Conservation (phyloP, 2,113 vertebrate species). For the Grus americana region DNA sequence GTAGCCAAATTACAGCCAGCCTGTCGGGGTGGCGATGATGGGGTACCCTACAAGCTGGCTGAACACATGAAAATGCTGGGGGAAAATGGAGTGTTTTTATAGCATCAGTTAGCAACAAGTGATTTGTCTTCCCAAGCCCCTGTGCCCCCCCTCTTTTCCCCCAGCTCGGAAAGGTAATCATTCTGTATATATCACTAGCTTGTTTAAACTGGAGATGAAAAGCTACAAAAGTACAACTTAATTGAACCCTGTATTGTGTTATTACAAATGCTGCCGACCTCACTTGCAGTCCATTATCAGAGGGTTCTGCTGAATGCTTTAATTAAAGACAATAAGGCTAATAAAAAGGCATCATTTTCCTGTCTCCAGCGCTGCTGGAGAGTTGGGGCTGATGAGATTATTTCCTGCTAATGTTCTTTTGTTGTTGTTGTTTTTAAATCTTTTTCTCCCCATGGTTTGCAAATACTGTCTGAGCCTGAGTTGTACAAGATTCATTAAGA, state of each 20-base stretch:
- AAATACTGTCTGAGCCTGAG: slow-evolving; percentile 56
- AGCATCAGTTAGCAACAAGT: slow-evolving; percentile 10
- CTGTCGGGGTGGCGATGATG: background rate
- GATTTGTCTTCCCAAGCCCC: background rate
- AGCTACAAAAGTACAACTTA: slow-evolving; percentile 67
- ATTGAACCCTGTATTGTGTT: slow-evolving; percentile 72
- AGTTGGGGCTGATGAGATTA: slow-evolving; percentile 70
- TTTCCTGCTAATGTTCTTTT: slow-evolving; percentile 65
- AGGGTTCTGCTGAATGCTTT: slow-evolving; percentile 70
- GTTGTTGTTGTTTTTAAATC: slow-evolving; percentile 58
- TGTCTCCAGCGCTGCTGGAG: slow-evolving; percentile 70
- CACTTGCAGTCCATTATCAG: slow-evolving; percentile 69
- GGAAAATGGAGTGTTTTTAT: background rate
- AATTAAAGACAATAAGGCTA: slow-evolving; percentile 78
- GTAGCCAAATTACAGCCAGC: background rate
- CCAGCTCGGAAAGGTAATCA: slow-evolving; percentile 39
- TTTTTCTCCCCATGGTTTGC: slow-evolving; percentile 51
- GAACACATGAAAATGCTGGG: background rate
- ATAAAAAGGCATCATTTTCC: slow-evolving; percentile 76
- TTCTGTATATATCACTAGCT: slow-evolving; percentile 40
- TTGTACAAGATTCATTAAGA: slow-evolving; percentile 29
- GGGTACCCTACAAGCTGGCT: background rate
- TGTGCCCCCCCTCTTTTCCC: background rate
- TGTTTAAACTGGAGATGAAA: slow-evolving; percentile 70
- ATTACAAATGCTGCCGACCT: slow-evolving; percentile 67